A percentile compares a stretch with the other conserved stretches of the same genome.
Conservation (phyloP, 2,888 invertebrate species). For the Ectemnius continuus region DNA sequence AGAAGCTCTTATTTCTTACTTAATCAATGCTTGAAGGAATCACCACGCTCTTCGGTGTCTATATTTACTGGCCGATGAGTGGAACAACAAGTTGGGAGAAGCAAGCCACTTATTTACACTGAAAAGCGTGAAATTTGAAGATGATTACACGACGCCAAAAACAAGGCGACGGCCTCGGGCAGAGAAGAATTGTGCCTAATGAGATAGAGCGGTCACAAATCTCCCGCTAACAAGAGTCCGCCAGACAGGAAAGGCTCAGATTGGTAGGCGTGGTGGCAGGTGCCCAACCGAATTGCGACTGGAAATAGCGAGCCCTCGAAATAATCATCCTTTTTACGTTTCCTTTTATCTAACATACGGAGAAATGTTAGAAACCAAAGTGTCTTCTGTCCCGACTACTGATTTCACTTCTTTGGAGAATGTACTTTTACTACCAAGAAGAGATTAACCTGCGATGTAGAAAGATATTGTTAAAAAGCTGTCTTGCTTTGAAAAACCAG, state of each 20-base stretch:
- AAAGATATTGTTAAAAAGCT: too few relatives aligned
- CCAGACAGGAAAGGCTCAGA: slow-evolving; percentile 44
- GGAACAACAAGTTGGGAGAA: neutral
- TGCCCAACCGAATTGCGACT: slow-evolving; percentile 38
- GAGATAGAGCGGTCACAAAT: slow-evolving; percentile 57
- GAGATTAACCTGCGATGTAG: too few relatives aligned
- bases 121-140: slow-evolving; percentile 5
- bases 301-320: neutral
- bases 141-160: slow-evolving; percentile 6
- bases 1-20: neutral
- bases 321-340: neutral
- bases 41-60: neutral
- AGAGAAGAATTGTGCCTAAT: slow-evolving; percentile 30
- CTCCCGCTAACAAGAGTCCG: slow-evolving; percentile 61
- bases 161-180: slow-evolving; percentile 1
- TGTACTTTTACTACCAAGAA: too few relatives aligned
- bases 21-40: slow-evolving; percentile 2
- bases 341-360: too few relatives aligned
- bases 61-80: neutral
- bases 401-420: too few relatives aligned
- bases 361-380: too few relatives aligned
- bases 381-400: too few relatives aligned
- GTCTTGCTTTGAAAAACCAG: too few relatives aligned
- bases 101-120: neutral
- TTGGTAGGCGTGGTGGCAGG: slow-evolving; percentile 64